Percentiles rank a stretch among this genome's conserved stretches.
Evolutionary conservation across 2,888 invertebrate genomes (phyloP).

Genomic region (Cephalotes varians): DNA sequence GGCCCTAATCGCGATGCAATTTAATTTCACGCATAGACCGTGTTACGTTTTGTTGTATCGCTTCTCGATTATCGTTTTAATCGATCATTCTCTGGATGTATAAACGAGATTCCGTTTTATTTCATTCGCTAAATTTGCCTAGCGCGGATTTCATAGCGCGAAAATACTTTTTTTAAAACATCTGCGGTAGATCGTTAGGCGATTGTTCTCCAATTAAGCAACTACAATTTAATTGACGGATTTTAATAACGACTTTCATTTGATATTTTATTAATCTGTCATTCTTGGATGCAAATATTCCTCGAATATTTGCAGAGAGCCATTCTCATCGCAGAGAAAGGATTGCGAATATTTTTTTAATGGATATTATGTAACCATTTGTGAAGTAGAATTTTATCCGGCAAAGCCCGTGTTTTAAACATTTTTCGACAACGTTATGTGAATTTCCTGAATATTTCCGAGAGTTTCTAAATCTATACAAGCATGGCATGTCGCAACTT

Average conservation of each 20-base stretch:
- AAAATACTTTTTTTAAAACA: slow-evolving; percentile 22
- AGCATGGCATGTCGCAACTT: slow-evolving; percentile 2
- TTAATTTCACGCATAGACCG: slow-evolving; percentile 47
- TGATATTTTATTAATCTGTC: slow-evolving; percentile 28
- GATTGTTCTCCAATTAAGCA: slow-evolving; percentile 36
- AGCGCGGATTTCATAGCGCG: not conserved
- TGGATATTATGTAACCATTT: slow-evolving; percentile 47
- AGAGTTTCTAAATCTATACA: slow-evolving; percentile 28
- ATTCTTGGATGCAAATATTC: slow-evolving; percentile 12
- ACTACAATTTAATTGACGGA: slow-evolving; percentile 38
- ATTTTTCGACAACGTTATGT: slow-evolving; percentile 25
- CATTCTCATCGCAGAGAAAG: not conserved
- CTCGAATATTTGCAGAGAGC: slow-evolving; percentile 5
- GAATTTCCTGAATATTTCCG: slow-evolving; percentile 35
- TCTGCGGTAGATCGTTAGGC: slow-evolving; percentile 2
- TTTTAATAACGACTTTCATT: slow-evolving; percentile 42
- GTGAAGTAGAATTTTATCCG: slow-evolving; percentile 19
- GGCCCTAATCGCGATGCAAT: slow-evolving; percentile 52
- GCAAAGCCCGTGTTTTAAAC: slow-evolving; percentile 20
- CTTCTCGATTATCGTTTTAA: slow-evolving; percentile 22
- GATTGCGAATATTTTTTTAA: slow-evolving; percentile 16
- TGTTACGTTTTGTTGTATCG: slow-evolving; percentile 2
- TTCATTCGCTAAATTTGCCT: slow-evolving; percentile 11
- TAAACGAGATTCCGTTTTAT: slow-evolving; percentile 37
- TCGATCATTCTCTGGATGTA: slow-evolving; percentile 16